Evolutionary conservation across 2,113 vertebrate species (phyloP).

Genomic region (Pelodiscus sinensis): DNA sequence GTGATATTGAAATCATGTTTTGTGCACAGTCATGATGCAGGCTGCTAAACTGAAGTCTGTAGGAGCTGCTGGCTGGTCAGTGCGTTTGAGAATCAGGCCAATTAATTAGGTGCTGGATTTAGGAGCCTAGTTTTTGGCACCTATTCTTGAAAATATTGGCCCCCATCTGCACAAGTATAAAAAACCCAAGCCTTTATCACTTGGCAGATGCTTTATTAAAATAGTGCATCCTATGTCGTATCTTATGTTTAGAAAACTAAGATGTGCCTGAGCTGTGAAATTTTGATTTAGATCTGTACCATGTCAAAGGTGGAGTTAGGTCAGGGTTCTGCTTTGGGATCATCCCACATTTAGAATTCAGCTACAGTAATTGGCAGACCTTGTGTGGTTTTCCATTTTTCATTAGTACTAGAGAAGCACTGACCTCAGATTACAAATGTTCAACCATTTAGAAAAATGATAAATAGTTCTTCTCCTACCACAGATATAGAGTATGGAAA

Average conservation of each 20-base stretch:
- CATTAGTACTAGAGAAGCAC: background rate
- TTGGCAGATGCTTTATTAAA: background rate
- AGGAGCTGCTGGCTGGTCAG: background rate
- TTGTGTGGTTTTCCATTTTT: background rate
- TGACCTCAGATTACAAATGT: background rate
- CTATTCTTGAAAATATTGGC: background rate
- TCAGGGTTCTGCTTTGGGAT: background rate
- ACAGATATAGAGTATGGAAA: background rate
- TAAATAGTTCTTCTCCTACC: background rate
- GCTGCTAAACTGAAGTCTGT: background rate
- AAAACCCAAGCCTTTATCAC: fast-evolving
- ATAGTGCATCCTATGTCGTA: background rate
- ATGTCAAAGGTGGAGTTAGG: background rate
- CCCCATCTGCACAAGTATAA: background rate
- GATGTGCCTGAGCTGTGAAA: background rate
- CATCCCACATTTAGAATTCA: constrained; percentile 24
- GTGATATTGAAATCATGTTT: background rate
- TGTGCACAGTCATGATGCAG: fast-evolving
- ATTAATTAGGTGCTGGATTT: background rate
- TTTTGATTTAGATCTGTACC: constrained; percentile 10
- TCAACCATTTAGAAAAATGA: background rate
- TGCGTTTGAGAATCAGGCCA: background rate
- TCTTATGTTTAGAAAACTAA: background rate
- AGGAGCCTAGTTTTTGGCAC: background rate
- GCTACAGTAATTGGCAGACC: constrained; percentile 1